Base-by-base conservation (phyloP, 2,113 vertebrate species). In the Phalacrocorax brasilianus region DNA sequence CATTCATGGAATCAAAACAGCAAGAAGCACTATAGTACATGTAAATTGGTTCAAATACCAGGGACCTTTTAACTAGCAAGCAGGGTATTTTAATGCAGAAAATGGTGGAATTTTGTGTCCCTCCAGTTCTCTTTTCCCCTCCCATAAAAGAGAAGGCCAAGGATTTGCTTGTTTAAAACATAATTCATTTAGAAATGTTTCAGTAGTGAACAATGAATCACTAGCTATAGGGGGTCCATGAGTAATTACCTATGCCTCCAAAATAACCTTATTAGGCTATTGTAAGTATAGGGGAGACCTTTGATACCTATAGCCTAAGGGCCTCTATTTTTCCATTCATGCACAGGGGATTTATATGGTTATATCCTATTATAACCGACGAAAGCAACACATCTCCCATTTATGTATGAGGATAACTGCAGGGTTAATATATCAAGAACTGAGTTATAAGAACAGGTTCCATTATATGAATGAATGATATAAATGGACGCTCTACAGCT, bases 371-470 rank as follows among this genome's bases (percentile, higher is more conserved):
- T 96, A 91, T 50, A 89, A 68, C n/a, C n/a, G 20, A 95, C 33
- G 38, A 97, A 93, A 96, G 93, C 93, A 93, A 97, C 93, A 97
- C 85, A 95, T 95, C 97, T 88, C 84, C 96, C 77, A 87, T 92
- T 96, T 95, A 93, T 95, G 91, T 74, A 88, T 67, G 77, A 88
- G 66, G 91, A 94, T 93, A 96, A 95, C 87, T 89, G 89, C 8
- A 0, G 78, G 95, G 93, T 96, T 96, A 96, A 96, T 96, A 91
- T 35, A 95, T 92, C 96, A 97, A 87, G 93, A 82, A 84, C 86
- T 83, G 78, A 95, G 84, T 91, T 94, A 91, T 82, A 96, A 88
- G 92, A 96, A 85, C 45, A 47, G 94, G 74, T 91, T 95, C 91
- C 93, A 96, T 95, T 96, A 94, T 61, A 88, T 88, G 93, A 97